Base-by-base conservation (phyloP, 2,797 vertebrate species). In the Hoplostethus atlanticus region DNA sequence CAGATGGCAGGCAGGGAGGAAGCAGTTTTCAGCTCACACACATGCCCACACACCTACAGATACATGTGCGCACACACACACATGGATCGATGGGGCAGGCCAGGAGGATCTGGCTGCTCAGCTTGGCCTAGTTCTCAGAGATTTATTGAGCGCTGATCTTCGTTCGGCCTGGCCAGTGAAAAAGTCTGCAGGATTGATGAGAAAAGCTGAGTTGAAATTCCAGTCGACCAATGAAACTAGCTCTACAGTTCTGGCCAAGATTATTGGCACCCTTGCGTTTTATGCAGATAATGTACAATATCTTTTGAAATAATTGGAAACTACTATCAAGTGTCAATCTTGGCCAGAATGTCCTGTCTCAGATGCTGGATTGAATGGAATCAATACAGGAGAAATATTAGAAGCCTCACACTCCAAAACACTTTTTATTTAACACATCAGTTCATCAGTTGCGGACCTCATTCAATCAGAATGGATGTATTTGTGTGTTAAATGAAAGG, bases 81-180 rank as follows among this genome's bases (percentile, higher is more conserved):
- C 7, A 62, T 64, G 75, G 87, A 92, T 94, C 83, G 76, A 92
- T 91, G 84, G 68, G 63, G 51, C 65, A 60, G 71, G 75, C 76
- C 64, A 55, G 60, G 66, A 87, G 78, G 81, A 85, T 91, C 82
- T 85, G 78, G 82, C 84, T 80, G 74, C 84, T 86, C 70, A 73
- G 86, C 84, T 84, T 90, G 90, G 83, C 92, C 91, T 90, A 91
- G 86, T 92, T 93, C 90, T 90, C 91, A 90, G 87, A 92, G 88
- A 91, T 91, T 91, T 92, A 93, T 92, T 84, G 90, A 93, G 81
- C 34, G 40, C 87, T 89, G 89, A 93, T 92, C 89, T 91, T 89
- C 88, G 89, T 91, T 90, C 62, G 86, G 79, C 82, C 68, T 13
- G 83, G 73, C 86, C 75, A 50, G 79, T 66, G 42, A 84, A 89